Evolutionary conservation across 2,797 vertebrate genomes (phyloP), one percentile per base, ranked within the genome.

Genomic region (Bradypodion pumilum): DNA sequence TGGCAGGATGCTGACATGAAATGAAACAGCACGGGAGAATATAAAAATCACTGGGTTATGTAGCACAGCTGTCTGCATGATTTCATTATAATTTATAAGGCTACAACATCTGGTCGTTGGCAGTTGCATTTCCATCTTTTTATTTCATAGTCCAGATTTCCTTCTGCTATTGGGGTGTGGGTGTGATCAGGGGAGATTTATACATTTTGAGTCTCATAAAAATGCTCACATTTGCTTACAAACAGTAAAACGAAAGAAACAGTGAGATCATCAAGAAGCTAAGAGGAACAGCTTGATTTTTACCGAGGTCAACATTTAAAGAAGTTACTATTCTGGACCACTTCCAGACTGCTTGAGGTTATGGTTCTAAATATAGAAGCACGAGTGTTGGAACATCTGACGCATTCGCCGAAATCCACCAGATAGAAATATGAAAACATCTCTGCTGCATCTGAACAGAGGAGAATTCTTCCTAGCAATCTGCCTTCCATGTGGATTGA

Each of bases 231-330:
- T 60, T 13, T 25, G 19, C 9, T 82, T n/a, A 7, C 37, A 46
- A 68, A 46, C 7, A 78, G 27, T 19, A 56, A 42, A 44, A 74
- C 0, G 4, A 74, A 6, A 60, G 2, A 49, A 4, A 74, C 2
- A 0, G 0, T 0, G 19, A 40, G 56, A 37, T 32, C 1, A 44
- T 10, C 1, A 7, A 12, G 2, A 0, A 0, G 3, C 73, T 15
- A 12, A 21, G n/a, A 46, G 15, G 16, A 42, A 27, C 7, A 42
- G 40, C 79, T 0, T 7, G 21, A 66, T 52, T 56, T 21, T 56
- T 56, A 56, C 52, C 21, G 19, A 56, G 52, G 19, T 19, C 5
- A 56, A 56, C 52, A 56, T 56, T 56, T 56, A 21, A 15, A 56
- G 21, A 56, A 56, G 52, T 56, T 19, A 56, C 19, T 49, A n/a